Evolutionary conservation across 2,797 vertebrate species (phyloP).

Genomic region (Poecilia picta): DNA sequence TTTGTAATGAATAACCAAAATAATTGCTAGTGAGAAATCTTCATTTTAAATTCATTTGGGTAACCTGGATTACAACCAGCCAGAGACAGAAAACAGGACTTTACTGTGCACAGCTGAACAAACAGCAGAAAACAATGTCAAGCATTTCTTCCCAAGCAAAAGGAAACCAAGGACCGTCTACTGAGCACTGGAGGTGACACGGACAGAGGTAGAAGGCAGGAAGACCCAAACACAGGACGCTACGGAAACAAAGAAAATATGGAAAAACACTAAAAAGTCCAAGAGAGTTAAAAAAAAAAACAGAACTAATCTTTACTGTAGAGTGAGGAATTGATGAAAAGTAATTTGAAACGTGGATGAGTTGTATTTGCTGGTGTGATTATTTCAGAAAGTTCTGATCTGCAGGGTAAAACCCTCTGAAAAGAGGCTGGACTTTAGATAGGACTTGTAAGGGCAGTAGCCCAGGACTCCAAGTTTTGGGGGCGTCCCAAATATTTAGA

Average conservation of each 20-base stretch:
- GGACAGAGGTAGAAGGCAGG: neutral
- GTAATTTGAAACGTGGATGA: neutral
- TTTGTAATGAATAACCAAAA: neutral
- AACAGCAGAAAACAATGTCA: conserved; percentile 4
- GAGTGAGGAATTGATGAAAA: conserved; percentile 10
- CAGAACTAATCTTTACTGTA: neutral
- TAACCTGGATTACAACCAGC: neutral
- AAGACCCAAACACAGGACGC: neutral
- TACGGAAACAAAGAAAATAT: neutral
- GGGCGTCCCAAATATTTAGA: too few relatives aligned
- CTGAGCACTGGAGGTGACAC: neutral
- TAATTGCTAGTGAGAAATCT: neutral
- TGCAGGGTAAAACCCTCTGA: neutral
- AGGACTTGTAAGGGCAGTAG: too few relatives aligned
- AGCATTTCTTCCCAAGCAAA: neutral
- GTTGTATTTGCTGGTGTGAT: neutral
- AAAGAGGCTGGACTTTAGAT: too few relatives aligned
- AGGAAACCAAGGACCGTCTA: neutral
- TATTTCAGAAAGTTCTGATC: neutral
- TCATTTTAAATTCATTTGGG: neutral
- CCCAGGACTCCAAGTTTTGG: too few relatives aligned
- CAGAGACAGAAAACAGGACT: neutral
- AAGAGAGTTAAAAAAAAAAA: neutral
- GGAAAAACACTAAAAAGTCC: neutral
- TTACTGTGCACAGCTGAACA: conserved; percentile 4